Percentiles rank a stretch among this genome's conserved stretches.
These are phyloP conservation scores for Scelioninae gen. 1 DNA, from an alignment of 2,888 invertebrate species.

Conservation along the genomic window DNA sequence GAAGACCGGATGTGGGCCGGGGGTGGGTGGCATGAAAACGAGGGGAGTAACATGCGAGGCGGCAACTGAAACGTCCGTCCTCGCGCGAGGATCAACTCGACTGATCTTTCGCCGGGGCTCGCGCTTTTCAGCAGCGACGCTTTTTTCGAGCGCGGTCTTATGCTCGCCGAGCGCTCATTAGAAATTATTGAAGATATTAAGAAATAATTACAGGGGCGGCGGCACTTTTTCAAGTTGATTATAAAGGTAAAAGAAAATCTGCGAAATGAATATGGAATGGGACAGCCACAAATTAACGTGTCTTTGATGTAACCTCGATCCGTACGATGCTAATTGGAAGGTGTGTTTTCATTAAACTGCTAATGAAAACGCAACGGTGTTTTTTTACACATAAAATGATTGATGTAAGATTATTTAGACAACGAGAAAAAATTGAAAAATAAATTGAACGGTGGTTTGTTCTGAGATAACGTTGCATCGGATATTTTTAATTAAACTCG, in stretches of 20 bases:
- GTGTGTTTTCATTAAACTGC: too few relatives aligned
- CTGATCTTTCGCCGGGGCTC: conserved; percentile 10
- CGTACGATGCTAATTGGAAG: neutral
- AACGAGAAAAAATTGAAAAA: too few relatives aligned
- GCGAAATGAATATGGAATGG: neutral
- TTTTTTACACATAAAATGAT: too few relatives aligned
- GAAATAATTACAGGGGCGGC: conserved; percentile 6
- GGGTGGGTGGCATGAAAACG: conserved; percentile 11
- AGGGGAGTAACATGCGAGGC: conserved; percentile 28
- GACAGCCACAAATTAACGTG: conserved; percentile 1
- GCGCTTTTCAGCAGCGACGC: neutral
- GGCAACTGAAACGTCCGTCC: too few relatives aligned
- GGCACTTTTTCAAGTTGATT: neutral
- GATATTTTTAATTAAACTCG: too few relatives aligned
- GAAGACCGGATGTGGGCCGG: neutral
- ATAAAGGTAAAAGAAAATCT: conserved; percentile 14
- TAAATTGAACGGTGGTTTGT: too few relatives aligned
- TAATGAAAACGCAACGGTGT: too few relatives aligned
- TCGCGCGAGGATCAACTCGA: conserved; percentile 19
- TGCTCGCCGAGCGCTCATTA: conserved; percentile 1
- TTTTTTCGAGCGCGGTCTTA: neutral
- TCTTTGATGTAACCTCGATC: conserved; percentile 11
- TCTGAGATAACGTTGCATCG: too few relatives aligned
- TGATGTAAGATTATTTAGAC: too few relatives aligned
- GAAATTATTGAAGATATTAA: conserved; percentile 30